These are phyloP conservation scores for Lamellibrachia satsuma DNA, from an alignment of 2,888 invertebrate species.

Conservation along the genomic window DNA sequence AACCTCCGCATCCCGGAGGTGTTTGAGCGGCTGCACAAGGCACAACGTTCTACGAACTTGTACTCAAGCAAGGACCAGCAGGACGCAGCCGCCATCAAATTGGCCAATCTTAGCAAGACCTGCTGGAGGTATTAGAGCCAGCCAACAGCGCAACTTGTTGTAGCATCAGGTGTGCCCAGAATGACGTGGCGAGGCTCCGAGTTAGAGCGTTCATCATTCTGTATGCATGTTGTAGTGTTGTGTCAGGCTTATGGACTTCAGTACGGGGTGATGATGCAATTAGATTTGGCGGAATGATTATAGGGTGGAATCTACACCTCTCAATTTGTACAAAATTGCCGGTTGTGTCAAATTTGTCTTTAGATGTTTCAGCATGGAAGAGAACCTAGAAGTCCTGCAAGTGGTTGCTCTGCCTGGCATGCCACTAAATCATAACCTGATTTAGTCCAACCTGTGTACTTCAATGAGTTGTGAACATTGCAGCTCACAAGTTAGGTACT, in stretches of 20 bases:
- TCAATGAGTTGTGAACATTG: neutral
- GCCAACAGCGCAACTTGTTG: neutral
- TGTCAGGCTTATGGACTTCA: neutral
- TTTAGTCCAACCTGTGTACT: neutral
- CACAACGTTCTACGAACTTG: neutral
- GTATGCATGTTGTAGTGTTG: neutral
- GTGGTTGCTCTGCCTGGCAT: neutral
- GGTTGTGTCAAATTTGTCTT: neutral
- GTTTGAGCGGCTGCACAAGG: slow-evolving; percentile 13
- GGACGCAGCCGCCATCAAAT: neutral
- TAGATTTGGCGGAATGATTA: neutral
- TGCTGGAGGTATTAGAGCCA: neutral
- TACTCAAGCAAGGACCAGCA: neutral
- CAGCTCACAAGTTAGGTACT: neutral
- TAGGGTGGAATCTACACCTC: neutral
- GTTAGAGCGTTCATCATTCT: neutral
- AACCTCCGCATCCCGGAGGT: neutral
- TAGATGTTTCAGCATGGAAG: neutral
- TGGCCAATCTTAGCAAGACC: neutral
- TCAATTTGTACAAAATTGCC: neutral
- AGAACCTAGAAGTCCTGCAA: neutral
- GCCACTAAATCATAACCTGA: neutral
- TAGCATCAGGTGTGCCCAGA: neutral
- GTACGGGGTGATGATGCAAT: neutral
- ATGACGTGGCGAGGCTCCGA: neutral